phyloP scores from a whole-genome alignment of 2,888 invertebrate species.

The Microchrysa polita region DNA sequence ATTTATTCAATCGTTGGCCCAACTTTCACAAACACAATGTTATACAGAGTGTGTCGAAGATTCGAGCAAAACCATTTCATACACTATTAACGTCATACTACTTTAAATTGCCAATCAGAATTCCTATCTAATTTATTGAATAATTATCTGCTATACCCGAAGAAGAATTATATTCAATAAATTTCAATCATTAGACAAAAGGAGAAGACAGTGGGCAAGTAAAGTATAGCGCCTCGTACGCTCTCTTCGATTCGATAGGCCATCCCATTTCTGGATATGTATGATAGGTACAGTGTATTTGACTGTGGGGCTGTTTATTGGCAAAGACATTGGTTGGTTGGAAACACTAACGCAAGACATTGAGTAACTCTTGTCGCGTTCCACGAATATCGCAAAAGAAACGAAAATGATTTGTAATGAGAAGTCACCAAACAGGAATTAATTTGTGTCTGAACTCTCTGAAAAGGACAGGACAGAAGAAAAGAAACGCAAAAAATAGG shows the following conservation, averaged over 20 bases:
- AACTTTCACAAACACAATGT: slow-evolving; percentile 31
- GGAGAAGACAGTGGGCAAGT: slow-evolving; percentile 27
- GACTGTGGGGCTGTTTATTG: too few relatives aligned
- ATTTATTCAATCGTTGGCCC: slow-evolving; percentile 37
- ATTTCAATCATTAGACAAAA: slow-evolving; percentile 40
- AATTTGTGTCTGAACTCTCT: slow-evolving; percentile 38
- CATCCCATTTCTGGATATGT: slow-evolving; percentile 2
- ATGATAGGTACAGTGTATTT: too few relatives aligned
- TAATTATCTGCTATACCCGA: slow-evolving; percentile 35
- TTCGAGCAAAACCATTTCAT: neutral
- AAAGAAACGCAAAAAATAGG: slow-evolving; percentile 28
- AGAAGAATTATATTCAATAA: slow-evolving; percentile 41
- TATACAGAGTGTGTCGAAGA: neutral
- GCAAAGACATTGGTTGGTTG: too few relatives aligned
- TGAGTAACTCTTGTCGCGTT: slow-evolving; percentile 29
- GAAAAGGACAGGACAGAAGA: slow-evolving; percentile 22
- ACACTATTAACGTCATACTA: slow-evolving; percentile 32
- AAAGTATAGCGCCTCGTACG: neutral
- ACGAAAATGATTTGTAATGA: slow-evolving; percentile 43
- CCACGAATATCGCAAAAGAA: slow-evolving; percentile 34
- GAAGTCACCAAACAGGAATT: slow-evolving; percentile 40
- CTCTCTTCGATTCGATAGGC: neutral
- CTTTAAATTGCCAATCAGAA: slow-evolving; percentile 41
- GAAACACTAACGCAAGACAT: neutral
- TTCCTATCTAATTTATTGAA: slow-evolving; percentile 40